Percentiles rank a stretch among this genome's conserved stretches.
phyloP scores from a whole-genome alignment of 2,888 invertebrate genomes.

The Epistrophe eligans region DNA sequence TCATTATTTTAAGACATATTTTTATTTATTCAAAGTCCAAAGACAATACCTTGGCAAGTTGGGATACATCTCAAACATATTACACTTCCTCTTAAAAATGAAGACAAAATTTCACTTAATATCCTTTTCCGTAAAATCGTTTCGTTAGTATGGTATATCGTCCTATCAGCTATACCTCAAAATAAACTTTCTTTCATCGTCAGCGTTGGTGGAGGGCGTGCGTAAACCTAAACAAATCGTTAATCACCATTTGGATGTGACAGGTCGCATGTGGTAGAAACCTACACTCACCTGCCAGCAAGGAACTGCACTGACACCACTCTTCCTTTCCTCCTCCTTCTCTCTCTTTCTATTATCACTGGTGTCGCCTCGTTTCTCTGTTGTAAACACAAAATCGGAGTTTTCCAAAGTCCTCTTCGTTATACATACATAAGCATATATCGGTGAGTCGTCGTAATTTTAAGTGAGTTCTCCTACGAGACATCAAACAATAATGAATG shows the following conservation, averaged over 20 bases:
- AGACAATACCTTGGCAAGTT: neutral
- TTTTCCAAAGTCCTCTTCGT: conserved; percentile 49
- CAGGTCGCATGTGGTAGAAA: conserved; percentile 62
- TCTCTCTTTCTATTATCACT: neutral
- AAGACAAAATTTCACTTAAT: neutral
- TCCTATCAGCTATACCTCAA: neutral
- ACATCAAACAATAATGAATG: conserved; percentile 59
- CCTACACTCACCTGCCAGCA: conserved; percentile 53
- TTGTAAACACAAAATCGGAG: conserved; percentile 30
- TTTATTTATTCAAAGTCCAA: neutral
- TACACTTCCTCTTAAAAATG: neutral
- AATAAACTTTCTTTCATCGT: neutral
- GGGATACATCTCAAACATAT: neutral
- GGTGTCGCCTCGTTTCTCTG: neutral
- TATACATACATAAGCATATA: neutral
- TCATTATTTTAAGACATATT: neutral
- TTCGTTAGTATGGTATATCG: neutral
- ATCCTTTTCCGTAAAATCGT: conserved; percentile 3
- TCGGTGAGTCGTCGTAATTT: conserved; percentile 11
- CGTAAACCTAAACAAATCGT: conserved; percentile 52
- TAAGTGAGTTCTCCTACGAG: conserved; percentile 48
- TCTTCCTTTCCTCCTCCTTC: neutral
- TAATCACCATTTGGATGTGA: conserved; percentile 62
- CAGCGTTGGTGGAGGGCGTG: neutral
- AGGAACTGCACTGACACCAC: conserved; percentile 37